These are phyloP conservation scores for Phenganax stokvisi DNA, from an alignment of 92 coral and sea anemone genomes.

Conservation along the genomic window DNA sequence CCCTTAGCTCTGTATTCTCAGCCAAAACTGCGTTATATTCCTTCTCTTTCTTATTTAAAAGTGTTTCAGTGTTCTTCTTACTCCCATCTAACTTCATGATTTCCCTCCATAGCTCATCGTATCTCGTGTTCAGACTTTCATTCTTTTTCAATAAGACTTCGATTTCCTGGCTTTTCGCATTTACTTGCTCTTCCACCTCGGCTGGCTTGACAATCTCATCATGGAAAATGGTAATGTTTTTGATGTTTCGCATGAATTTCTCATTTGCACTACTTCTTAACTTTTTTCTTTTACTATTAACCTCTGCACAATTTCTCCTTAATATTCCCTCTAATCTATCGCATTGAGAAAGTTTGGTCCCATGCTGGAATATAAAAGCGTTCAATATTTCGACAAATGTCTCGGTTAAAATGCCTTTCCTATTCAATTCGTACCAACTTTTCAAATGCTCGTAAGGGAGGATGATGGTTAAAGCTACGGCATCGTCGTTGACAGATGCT, in stretches of 20 bases:
- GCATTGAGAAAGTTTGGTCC: slow-evolving; percentile 32
- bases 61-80: background rate
- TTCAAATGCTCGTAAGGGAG: slow-evolving; percentile 40
- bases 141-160: slow-evolving; percentile 13
- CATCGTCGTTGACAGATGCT: slow-evolving; percentile 5
- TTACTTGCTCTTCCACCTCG: slow-evolving; percentile 32
- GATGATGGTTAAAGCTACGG: slow-evolving; percentile 12
- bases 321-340: slow-evolving; percentile 35
- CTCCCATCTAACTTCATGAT: slow-evolving; percentile 1
- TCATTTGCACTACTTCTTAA: slow-evolving; percentile 38
- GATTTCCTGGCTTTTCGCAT: slow-evolving; percentile 16
- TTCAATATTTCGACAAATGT: slow-evolving; percentile 38
- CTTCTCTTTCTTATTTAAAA: slow-evolving; percentile 5
- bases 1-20: slow-evolving; percentile 33
- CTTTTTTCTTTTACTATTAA: slow-evolving; percentile 39
- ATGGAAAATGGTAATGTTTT: slow-evolving; percentile 41
- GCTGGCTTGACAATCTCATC: slow-evolving; percentile 39
- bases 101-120: slow-evolving; percentile 15
- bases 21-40: slow-evolving; percentile 27
- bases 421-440: slow-evolving; percentile 38
- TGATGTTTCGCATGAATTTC: slow-evolving; percentile 18
- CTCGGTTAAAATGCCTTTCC: slow-evolving; percentile 18
- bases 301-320: slow-evolving; percentile 34
- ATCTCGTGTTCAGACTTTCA: slow-evolving; percentile 21
- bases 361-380: slow-evolving; percentile 37